Evolutionary conservation across 2,888 invertebrate species (phyloP).

Genomic region (Meteorus colon): DNA sequence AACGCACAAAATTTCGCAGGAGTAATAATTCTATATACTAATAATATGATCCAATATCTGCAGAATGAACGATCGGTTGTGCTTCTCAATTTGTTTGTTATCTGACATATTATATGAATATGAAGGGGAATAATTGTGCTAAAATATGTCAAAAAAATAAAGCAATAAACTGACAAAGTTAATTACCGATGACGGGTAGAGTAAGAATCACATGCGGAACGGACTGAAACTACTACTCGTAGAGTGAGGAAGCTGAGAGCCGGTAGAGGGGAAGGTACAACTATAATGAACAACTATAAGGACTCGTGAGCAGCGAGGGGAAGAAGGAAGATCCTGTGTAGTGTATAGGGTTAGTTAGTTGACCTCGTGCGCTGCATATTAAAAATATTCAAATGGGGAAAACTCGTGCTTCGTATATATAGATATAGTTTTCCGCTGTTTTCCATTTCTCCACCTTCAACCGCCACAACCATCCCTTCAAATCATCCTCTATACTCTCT

Average conservation of each 20-base stretch:
- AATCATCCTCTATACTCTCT: constrained; percentile 10
- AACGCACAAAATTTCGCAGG: too few species aligned
- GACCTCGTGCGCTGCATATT: constrained; percentile 67
- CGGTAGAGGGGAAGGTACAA: constrained; percentile 25
- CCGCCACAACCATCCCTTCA: constrained; percentile 3
- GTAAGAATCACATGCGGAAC: constrained; percentile 33
- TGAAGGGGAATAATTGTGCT: background rate
- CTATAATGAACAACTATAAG: constrained; percentile 37
- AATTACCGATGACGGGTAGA: constrained; percentile 15
- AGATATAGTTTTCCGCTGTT: background rate
- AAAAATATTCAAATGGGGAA: constrained; percentile 69
- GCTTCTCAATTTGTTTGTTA: too few species aligned
- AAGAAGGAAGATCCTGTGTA: constrained; percentile 47
- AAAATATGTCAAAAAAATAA: background rate
- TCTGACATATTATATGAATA: background rate
- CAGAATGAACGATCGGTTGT: too few species aligned
- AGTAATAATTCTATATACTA: too few species aligned
- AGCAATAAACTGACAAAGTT: background rate
- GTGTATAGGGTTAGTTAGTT: constrained; percentile 68
- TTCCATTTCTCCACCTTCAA: background rate
- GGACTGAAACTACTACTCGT: constrained; percentile 62
- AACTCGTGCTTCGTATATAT: constrained; percentile 19
- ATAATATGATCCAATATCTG: too few species aligned
- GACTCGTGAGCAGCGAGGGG: constrained; percentile 43
- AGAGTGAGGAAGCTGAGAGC: constrained; percentile 26